Evolutionary conservation across 53 echinoderm and acorn worm species (phyloP).

Genomic region (Paracentrotus lividus): DNA sequence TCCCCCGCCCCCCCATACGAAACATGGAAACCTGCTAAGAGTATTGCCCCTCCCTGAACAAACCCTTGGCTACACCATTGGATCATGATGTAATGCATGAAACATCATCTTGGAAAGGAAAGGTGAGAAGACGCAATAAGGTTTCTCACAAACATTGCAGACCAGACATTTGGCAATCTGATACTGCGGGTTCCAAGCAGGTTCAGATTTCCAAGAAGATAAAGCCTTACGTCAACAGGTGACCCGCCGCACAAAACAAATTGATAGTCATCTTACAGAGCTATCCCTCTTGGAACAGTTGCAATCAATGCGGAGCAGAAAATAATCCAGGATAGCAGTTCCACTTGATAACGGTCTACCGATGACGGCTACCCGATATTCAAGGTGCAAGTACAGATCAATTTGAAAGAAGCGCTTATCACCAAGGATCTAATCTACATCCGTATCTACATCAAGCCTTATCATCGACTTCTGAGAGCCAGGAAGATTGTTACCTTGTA

Average conservation of each 20-base stretch:
- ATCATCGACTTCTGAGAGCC: neutral
- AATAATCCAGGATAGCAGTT: neutral
- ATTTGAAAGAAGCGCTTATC: neutral
- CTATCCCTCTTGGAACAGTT: neutral
- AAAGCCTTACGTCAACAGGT: slow-evolving; percentile 22
- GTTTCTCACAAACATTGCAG: neutral
- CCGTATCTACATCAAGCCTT: neutral
- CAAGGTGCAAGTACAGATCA: neutral
- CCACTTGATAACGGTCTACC: neutral
- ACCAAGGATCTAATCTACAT: neutral
- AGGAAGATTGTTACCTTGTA: neutral
- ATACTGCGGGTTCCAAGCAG: neutral
- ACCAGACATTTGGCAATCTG: neutral
- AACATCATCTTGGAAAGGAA: neutral
- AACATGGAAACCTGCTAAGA: too few species aligned
- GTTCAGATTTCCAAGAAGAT: neutral
- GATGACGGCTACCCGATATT: neutral
- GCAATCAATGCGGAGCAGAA: neutral
- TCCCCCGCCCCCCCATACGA: too few species aligned
- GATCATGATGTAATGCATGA: too few species aligned
- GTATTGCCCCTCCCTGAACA: too few species aligned
- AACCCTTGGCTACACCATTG: too few species aligned
- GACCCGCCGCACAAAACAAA: neutral
- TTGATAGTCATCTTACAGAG: neutral
- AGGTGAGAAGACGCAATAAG: neutral